phyloP scores from a whole-genome alignment of 2,113 vertebrate species.

The Sinocyclocheilus anophthalmus region DNA sequence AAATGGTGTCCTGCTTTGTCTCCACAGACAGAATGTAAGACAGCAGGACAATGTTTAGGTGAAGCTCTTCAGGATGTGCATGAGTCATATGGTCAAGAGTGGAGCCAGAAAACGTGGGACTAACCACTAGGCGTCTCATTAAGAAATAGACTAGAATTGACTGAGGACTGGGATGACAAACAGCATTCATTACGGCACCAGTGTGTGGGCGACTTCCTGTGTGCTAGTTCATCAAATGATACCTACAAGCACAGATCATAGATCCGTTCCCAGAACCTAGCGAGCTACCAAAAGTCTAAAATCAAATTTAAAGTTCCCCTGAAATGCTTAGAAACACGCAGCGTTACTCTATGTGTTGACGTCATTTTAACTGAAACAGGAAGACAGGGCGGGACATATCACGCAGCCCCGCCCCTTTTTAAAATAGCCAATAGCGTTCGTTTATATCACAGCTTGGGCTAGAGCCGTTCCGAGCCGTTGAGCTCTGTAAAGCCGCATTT shows the following conservation, averaged over 20 bases:
- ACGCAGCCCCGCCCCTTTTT: too few relatives aligned
- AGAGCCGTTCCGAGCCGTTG: too few relatives aligned
- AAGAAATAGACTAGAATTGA: neutral
- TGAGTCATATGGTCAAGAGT: constrained; percentile 12
- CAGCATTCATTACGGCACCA: constrained; percentile 2
- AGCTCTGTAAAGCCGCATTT: too few relatives aligned
- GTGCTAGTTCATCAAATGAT: neutral
- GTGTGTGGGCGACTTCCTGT: neutral
- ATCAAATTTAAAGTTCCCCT: too few relatives aligned
- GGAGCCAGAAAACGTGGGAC: constrained; percentile 10
- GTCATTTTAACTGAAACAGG: too few relatives aligned
- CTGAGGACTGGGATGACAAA: neutral
- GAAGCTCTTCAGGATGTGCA: constrained; percentile 27
- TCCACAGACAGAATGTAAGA: constrained; percentile 23
- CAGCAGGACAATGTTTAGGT: constrained; percentile 44
- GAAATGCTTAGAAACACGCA: too few relatives aligned
- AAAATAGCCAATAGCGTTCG: too few relatives aligned
- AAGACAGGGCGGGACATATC: too few relatives aligned
- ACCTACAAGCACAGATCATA: neutral
- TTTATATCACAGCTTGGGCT: too few relatives aligned
- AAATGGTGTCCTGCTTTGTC: constrained; percentile 51
- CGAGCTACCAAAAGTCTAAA: neutral
- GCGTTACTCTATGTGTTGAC: too few relatives aligned
- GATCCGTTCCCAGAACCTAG: neutral
- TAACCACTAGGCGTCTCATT: constrained; percentile 24